Conservation (phyloP, 23 tunicate genomes). For the Trididemnum nubilum region DNA sequence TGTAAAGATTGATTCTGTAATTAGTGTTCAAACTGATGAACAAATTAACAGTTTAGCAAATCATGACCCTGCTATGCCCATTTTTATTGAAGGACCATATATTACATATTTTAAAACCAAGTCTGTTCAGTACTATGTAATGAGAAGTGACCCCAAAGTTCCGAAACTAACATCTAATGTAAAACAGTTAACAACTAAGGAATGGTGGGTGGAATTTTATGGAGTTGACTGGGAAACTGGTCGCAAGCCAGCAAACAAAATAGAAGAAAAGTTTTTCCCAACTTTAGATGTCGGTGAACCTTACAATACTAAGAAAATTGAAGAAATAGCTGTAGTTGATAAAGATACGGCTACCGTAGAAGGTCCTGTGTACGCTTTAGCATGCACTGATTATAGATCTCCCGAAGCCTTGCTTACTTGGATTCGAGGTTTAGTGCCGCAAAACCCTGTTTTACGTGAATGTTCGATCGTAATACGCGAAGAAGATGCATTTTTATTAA, state of each 20-base stretch:
- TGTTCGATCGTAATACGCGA: conserved; percentile 69
- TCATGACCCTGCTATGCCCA: conserved; percentile 62
- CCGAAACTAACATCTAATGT: conserved; percentile 1
- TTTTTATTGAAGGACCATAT: conserved; percentile 78
- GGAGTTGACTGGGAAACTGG: conserved; percentile 54
- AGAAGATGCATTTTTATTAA: conserved; percentile 55
- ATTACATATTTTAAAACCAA: conserved; percentile 39
- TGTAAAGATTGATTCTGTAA: conserved; percentile 44
- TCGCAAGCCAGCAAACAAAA: conserved; percentile 8
- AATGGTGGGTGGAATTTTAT: conserved; percentile 89
- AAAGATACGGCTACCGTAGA: conserved; percentile 63
- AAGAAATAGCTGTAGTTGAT: conserved; percentile 46
- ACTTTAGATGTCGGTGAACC: conserved; percentile 40
- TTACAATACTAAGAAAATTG: background rate
- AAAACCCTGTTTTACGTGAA: conserved; percentile 42
- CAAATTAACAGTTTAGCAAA: conserved; percentile 52
- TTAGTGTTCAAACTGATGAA: conserved; percentile 66
- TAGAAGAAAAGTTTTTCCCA: conserved; percentile 64
- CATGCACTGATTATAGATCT: conserved; percentile 78
- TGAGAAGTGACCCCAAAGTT: conserved; percentile 65
- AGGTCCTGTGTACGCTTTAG: conserved; percentile 87
- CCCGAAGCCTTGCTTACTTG: conserved; percentile 67
- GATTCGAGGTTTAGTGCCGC: conserved; percentile 69
- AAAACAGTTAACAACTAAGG: conserved; percentile 48
- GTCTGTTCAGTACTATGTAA: conserved; percentile 69